Conservation (phyloP, 2,888 invertebrate species). For the Plemyria rubiginata region DNA sequence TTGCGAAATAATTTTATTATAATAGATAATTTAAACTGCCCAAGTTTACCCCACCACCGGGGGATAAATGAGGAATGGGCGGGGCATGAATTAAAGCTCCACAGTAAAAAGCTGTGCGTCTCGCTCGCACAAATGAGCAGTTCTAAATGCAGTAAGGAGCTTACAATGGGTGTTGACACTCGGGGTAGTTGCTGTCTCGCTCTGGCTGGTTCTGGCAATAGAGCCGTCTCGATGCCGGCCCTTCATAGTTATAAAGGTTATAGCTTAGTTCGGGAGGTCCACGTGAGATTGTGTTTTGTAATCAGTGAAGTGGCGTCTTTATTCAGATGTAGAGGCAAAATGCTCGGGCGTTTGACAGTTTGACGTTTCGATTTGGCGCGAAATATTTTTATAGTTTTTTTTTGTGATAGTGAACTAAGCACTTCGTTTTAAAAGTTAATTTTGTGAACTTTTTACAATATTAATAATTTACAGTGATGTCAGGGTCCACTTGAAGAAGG, state of each 20-base stretch:
- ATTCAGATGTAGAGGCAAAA: conserved; percentile 75
- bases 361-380: conserved; percentile 82
- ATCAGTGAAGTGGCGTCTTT: conserved; percentile 83
- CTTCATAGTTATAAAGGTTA: conserved; percentile 77
- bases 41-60: conserved; percentile 77
- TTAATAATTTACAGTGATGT: conserved; percentile 68
- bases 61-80: conserved; percentile 77
- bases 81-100: conserved; percentile 68
- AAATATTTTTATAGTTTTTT: conserved; percentile 46
- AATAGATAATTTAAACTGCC: conserved; percentile 85
- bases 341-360: conserved; percentile 78
- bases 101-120: conserved; percentile 69
- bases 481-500: conserved; percentile 70
- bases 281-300: conserved; percentile 83
- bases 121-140: conserved; percentile 80
- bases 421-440: conserved; percentile 47
- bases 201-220: conserved; percentile 59
- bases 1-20: conserved; percentile 83
- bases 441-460: conserved; percentile 56
- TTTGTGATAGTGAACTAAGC: conserved; percentile 44
- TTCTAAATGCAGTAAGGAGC: conserved; percentile 77
- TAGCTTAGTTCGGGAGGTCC: conserved; percentile 70
- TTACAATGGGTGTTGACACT: conserved; percentile 79
- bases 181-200: conserved; percentile 60
- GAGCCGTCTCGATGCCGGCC: conserved; percentile 70